Evolutionary conservation across 2,797 vertebrate species (phyloP).

Genomic region (Mus minutoides): DNA sequence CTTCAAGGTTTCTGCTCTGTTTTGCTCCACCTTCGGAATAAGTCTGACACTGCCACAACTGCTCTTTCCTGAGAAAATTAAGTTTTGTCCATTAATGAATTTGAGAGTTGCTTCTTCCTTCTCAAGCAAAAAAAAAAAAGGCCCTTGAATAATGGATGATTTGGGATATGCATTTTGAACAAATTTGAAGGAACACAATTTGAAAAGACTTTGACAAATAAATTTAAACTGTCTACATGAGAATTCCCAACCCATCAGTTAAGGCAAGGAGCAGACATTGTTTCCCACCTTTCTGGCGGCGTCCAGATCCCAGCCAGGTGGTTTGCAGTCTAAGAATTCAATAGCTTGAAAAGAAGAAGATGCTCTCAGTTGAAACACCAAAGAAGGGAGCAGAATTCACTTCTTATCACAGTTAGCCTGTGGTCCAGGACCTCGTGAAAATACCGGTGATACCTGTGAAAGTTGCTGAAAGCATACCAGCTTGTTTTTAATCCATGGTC

Average conservation of each 20-base stretch:
- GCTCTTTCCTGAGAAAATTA: background rate
- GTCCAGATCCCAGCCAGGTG: too few relatives aligned
- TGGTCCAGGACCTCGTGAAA: background rate
- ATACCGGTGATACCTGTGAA: background rate
- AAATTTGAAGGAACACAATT: background rate
- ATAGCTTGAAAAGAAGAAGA: background rate
- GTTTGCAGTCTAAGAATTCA: background rate
- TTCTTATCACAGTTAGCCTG: background rate
- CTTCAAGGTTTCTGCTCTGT: background rate
- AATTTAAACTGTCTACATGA: background rate
- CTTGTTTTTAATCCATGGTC: background rate
- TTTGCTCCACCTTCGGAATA: background rate
- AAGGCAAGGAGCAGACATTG: background rate
- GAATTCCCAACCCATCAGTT: background rate
- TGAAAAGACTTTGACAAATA: background rate
- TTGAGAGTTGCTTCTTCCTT: background rate
- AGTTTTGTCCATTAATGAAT: background rate
- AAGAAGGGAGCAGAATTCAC: background rate
- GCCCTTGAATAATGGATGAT: background rate
- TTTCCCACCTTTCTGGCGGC: too few relatives aligned
- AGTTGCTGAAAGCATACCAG: background rate
- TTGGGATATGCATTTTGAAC: background rate
- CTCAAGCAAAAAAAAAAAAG: background rate
- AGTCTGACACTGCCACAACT: background rate
- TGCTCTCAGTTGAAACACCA: background rate